These are phyloP conservation scores for Aphodius granarius DNA, from an alignment of 2,888 invertebrate species.

Conservation along the genomic window DNA sequence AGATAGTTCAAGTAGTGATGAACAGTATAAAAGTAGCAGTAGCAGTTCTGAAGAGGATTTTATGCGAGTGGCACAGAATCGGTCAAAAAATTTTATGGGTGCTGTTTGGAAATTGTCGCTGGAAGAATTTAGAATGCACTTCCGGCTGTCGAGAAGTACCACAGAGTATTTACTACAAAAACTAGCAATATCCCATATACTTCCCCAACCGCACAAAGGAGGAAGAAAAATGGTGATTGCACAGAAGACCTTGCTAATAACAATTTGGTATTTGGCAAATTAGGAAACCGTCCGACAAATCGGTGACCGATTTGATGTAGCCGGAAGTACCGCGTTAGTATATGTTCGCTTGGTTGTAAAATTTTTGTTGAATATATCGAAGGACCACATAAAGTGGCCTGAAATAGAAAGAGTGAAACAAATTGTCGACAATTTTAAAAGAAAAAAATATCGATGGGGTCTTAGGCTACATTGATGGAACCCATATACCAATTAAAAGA, in stretches of 20 bases:
- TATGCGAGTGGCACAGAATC: too few relatives aligned
- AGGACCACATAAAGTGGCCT: neutral
- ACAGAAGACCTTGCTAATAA: neutral
- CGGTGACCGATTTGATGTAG: neutral
- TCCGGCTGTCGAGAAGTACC: too few relatives aligned
- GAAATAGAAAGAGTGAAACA: neutral
- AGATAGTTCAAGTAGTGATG: too few relatives aligned
- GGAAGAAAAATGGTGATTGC: neutral
- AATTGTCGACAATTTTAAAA: neutral
- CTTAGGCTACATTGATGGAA: slow-evolving; percentile 25
- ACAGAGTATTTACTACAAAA: too few relatives aligned
- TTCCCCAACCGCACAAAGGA: neutral
- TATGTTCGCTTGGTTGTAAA: neutral
- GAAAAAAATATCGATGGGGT: neutral
- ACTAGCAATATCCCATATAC: too few relatives aligned
- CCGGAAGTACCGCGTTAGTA: neutral
- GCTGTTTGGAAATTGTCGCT: neutral
- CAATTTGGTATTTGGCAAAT: neutral
- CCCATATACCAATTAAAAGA: neutral
- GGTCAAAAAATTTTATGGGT: neutral
- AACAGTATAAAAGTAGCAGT: too few relatives aligned
- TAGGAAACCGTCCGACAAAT: neutral
- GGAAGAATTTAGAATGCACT: neutral
- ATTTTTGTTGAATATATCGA: neutral
- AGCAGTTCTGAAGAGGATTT: too few relatives aligned